Evolutionary conservation across 1,140 invertebrate species (phyloP), one percentile per base, ranked within the genome.

Genomic region (Cydia amplana): DNA sequence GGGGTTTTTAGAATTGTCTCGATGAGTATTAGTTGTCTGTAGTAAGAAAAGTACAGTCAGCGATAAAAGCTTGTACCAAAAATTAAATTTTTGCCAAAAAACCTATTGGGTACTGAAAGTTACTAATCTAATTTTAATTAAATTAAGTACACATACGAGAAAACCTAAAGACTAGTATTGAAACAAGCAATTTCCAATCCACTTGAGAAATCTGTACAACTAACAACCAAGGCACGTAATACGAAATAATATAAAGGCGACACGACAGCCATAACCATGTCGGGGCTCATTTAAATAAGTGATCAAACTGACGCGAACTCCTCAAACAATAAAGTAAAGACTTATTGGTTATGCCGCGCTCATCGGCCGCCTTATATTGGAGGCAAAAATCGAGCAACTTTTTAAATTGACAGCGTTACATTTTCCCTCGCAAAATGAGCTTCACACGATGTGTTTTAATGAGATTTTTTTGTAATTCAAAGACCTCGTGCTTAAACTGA

Each of bases 231-330:
- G 76, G 78, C 86, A 87, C 83, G 84, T 84, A 84, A 83, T 82
- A 73, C 80, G 81, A 87, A 83, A 88, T 82, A 65, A 81, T 79
- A 78, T 81, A 82, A 86, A 83, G 87, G 88, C 88, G 87, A 89
- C 89, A 85, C 88, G 87, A 89, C 89, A 85, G 80, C 82, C 73
- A 80, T 88, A 87, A 90, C 87, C 82, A 83, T 79, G 81, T 89
- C 86, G 83, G 65, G 64, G 51, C 83, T 88, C 82, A 90, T 90
- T 91, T 91, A 90, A 90, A 90, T 90, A 89, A 84, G 85, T 86
- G 87, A 89, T 90, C 87, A 86, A 87, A 87, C 78, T 89, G 80
- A 75, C 75, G 77, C 79, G 80, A 87, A 84, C 80, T 83, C 87
- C 86, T 91, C 88, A 87, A 86, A 87, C 81, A 87, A 88, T 88